Conservation (phyloP, 2,888 invertebrate genomes). For the Ethmia dodecea region DNA sequence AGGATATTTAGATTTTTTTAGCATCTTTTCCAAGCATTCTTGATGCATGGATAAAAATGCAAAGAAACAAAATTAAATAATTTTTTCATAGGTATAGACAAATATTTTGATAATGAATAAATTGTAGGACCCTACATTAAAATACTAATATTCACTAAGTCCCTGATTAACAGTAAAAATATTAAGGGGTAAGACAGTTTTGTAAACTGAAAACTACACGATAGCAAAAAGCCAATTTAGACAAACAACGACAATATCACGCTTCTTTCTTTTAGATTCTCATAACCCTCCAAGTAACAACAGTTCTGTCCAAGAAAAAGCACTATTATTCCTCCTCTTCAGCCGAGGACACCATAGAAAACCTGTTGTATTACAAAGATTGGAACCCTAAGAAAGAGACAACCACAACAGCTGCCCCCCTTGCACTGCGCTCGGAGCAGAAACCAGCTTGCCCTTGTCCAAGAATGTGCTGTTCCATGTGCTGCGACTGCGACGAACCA, state of each 20-base stretch:
- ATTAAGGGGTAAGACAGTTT: neutral
- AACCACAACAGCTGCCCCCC: neutral
- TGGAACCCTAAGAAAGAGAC: constrained; percentile 36
- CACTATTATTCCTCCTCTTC: constrained; percentile 39
- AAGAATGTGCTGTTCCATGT: constrained; percentile 59
- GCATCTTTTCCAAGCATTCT: too few species aligned
- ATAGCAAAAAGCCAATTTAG: neutral
- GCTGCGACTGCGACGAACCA: constrained; percentile 38
- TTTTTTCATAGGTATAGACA: too few species aligned
- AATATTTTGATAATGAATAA: too few species aligned
- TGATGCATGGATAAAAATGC: too few species aligned
- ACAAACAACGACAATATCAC: neutral
- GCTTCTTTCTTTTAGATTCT: constrained; percentile 33
- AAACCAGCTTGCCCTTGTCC: constrained; percentile 38
- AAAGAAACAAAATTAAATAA: too few species aligned
- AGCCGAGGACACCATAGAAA: constrained; percentile 65
- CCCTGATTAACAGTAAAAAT: neutral
- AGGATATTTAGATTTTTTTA: too few species aligned
- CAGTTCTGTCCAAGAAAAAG: constrained; percentile 19
- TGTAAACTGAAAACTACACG: neutral
- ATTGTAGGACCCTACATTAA: too few species aligned
- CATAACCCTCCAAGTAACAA: constrained; percentile 34
- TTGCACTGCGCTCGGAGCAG: neutral
- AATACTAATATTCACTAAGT: too few species aligned
- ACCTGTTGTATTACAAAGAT: constrained; percentile 59